Conservation (phyloP, 2,113 vertebrate genomes). For the Tringa solitaria region DNA sequence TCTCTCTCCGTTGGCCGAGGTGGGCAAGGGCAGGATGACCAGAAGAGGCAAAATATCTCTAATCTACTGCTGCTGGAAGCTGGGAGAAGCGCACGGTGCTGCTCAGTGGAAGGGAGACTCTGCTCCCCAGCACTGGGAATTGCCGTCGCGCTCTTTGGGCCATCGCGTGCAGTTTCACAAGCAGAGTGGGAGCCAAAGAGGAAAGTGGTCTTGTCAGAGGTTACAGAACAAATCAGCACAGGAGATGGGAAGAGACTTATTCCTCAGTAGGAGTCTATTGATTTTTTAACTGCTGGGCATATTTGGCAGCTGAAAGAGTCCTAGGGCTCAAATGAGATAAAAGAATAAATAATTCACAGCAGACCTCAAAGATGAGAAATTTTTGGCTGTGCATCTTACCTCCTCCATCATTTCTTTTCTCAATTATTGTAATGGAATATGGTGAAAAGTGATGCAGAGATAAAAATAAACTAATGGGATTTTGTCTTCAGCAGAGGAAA, state of each 20-base stretch:
- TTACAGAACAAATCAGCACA: neutral
- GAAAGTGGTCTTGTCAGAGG: neutral
- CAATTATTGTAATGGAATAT: constrained; percentile 17
- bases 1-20: neutral
- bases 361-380: neutral
- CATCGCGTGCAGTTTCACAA: neutral
- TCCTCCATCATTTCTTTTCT: neutral
- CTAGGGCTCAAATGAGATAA: neutral
- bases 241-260: neutral
- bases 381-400: neutral
- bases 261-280: neutral
- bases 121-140: neutral
- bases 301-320: neutral
- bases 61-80: neutral
- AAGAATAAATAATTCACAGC: neutral
- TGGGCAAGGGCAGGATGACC: neutral
- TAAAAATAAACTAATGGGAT: neutral
- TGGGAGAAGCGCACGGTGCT: accelerated
- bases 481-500: neutral
- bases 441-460: neutral
- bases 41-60: neutral
- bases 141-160: neutral
- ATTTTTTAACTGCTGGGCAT: constrained; percentile 27
- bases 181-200: neutral
- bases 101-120: neutral